Percentiles rank a stretch among this genome's conserved stretches.
Evolutionary conservation across 2,888 invertebrate species (phyloP).

Genomic region (Apotomis capreana): DNA sequence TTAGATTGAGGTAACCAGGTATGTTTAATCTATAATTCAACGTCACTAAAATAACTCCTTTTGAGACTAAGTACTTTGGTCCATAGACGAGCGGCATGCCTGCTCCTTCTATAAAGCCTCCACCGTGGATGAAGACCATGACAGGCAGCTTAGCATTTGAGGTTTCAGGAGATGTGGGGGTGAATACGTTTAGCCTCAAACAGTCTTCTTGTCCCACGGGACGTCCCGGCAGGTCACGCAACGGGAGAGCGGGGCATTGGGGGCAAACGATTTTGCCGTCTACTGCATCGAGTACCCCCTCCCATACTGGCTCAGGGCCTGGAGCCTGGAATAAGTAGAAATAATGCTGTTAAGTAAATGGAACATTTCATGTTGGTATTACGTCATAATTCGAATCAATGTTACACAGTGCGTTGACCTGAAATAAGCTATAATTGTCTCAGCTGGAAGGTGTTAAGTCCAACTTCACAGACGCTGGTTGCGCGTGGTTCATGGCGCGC

Average conservation of each 20-base stretch:
- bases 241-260: constrained; percentile 49
- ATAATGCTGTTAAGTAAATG: too few relatives aligned
- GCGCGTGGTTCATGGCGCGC: too few relatives aligned
- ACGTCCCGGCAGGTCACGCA: neutral
- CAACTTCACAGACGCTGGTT: too few relatives aligned
- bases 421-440: too few relatives aligned
- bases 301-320: constrained; percentile 67
- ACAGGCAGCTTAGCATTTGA: constrained; percentile 57
- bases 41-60: constrained; percentile 68
- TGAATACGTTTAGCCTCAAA: constrained; percentile 65
- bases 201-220: constrained; percentile 62
- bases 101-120: constrained; percentile 69
- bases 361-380: too few relatives aligned
- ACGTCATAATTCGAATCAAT: too few relatives aligned
- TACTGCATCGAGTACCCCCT: constrained; percentile 63
- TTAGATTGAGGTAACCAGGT: constrained; percentile 67
- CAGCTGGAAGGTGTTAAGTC: too few relatives aligned
- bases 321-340: constrained; percentile 59
- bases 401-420: too few relatives aligned
- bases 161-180: constrained; percentile 53
- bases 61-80: constrained; percentile 63
- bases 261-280: constrained; percentile 64
- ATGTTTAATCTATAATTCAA: constrained; percentile 72
- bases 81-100: constrained; percentile 61
- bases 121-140: constrained; percentile 75